These are phyloP conservation scores for Tupiocoris notatus DNA, from an alignment of 2,888 invertebrate genomes.

Conservation along the genomic window DNA sequence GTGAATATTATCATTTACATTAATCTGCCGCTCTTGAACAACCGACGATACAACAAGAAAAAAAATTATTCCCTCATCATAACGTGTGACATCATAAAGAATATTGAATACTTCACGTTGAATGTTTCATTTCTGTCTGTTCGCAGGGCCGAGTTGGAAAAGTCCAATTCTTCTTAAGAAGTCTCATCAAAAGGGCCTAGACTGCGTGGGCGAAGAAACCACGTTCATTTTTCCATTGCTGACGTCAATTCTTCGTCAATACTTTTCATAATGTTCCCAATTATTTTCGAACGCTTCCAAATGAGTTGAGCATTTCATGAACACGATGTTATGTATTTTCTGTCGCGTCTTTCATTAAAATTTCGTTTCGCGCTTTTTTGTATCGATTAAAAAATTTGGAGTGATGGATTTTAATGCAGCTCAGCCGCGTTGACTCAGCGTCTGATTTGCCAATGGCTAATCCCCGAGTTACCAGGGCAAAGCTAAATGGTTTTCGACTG, in stretches of 20 bases:
- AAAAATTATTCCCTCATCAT: too few relatives aligned
- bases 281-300: neutral
- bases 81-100: too few relatives aligned
- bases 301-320: neutral
- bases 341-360: neutral
- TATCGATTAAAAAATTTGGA: neutral
- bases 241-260: slow-evolving; percentile 27
- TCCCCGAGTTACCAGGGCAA: neutral
- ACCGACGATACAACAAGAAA: too few relatives aligned
- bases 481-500: neutral
- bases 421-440: neutral
- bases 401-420: neutral
- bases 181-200: neutral
- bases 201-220: neutral
- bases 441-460: neutral
- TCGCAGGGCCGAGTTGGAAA: slow-evolving; percentile 26
- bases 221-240: neutral
- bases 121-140: too few relatives aligned
- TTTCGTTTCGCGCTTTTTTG: neutral
- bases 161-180: neutral
- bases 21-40: too few relatives aligned
- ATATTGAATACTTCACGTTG: too few relatives aligned
- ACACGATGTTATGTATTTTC: neutral
- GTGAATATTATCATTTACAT: too few relatives aligned
- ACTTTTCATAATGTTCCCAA: neutral